Conservation (phyloP, 2,888 invertebrate species). For the Polydrusus tereticollis region DNA sequence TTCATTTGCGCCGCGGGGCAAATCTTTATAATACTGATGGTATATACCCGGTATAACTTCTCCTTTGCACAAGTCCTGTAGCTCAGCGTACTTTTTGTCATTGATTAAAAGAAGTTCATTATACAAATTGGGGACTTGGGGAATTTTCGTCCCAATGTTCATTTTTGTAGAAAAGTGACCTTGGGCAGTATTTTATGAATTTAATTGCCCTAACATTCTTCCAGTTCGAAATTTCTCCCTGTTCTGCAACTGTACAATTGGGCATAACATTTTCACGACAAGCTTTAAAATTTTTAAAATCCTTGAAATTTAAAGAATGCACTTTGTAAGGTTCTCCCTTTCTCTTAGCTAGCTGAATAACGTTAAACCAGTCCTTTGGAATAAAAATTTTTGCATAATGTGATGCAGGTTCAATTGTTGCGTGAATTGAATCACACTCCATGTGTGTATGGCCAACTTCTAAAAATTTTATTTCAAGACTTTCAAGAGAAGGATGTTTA, state of each 20-base stretch:
- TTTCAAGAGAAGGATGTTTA: neutral
- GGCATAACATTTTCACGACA: neutral
- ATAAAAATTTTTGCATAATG: constrained; percentile 3
- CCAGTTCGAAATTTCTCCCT: constrained; percentile 14
- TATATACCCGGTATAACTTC: neutral
- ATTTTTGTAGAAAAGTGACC: neutral
- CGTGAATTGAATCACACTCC: no score
- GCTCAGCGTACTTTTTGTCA: neutral
- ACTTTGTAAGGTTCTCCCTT: neutral
- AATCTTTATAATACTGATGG: neutral
- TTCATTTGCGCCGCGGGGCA: neutral
- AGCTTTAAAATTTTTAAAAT: constrained; percentile 7
- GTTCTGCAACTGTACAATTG: neutral
- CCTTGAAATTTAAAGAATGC: constrained; percentile 1
- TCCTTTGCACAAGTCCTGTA: constrained; percentile 1
- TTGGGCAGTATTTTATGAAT: neutral
- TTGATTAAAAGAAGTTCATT: neutral
- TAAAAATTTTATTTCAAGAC: neutral
- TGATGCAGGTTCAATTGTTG: constrained; percentile 18
- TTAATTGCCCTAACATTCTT: neutral
- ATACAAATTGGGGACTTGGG: neutral
- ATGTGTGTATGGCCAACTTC: constrained; percentile 3
- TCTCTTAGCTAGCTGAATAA: constrained; percentile 8
- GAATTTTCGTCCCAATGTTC: constrained; percentile 7
- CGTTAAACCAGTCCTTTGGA: constrained; percentile 14